Conservation (phyloP, 1,140 invertebrate species). For the Zaprionus taronus region DNA sequence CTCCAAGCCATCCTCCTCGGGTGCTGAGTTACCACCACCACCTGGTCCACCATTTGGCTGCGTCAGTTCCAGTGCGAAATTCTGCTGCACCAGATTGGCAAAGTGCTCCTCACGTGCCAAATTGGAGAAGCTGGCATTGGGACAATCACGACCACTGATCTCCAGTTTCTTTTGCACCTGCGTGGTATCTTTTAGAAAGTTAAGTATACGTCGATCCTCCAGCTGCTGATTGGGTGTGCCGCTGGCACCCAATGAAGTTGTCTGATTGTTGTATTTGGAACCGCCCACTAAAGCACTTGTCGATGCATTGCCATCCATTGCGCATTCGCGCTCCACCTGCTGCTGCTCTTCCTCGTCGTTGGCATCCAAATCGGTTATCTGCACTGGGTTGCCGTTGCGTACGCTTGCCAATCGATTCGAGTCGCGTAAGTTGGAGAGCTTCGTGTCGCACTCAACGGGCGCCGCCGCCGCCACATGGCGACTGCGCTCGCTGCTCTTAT, state of each 20-base stretch:
- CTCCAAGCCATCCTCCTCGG: slow-evolving; percentile 62
- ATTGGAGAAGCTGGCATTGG: slow-evolving; percentile 83
- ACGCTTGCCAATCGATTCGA: slow-evolving; percentile 68
- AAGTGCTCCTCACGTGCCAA: slow-evolving; percentile 83
- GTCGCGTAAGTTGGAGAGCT: slow-evolving; percentile 71
- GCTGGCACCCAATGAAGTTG: slow-evolving; percentile 33
- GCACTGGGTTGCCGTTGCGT: slow-evolving; percentile 74
- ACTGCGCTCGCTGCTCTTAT: slow-evolving; percentile 78
- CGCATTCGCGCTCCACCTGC: slow-evolving; percentile 18
- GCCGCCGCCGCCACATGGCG: slow-evolving; percentile 45
- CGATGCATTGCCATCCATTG: slow-evolving; percentile 67
- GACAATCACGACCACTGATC: slow-evolving; percentile 77
- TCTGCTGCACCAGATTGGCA: slow-evolving; percentile 83
- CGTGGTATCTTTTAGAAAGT: slow-evolving; percentile 83
- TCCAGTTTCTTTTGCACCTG: slow-evolving; percentile 83
- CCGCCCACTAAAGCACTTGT: slow-evolving; percentile 66
- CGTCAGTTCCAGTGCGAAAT: slow-evolving; percentile 63
- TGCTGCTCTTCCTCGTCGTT: slow-evolving; percentile 57
- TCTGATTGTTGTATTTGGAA: slow-evolving; percentile 64
- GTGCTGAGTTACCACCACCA: slow-evolving; percentile 41
- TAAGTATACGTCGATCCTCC: slow-evolving; percentile 82
- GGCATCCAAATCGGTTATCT: slow-evolving; percentile 76
- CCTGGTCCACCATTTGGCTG: slow-evolving; percentile 45
- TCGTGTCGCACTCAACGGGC: slow-evolving; percentile 48
- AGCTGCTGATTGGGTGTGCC: slow-evolving; percentile 71